Evolutionary conservation across 1,140 invertebrate species (phyloP).

Genomic region (Eubasilissa regina): DNA sequence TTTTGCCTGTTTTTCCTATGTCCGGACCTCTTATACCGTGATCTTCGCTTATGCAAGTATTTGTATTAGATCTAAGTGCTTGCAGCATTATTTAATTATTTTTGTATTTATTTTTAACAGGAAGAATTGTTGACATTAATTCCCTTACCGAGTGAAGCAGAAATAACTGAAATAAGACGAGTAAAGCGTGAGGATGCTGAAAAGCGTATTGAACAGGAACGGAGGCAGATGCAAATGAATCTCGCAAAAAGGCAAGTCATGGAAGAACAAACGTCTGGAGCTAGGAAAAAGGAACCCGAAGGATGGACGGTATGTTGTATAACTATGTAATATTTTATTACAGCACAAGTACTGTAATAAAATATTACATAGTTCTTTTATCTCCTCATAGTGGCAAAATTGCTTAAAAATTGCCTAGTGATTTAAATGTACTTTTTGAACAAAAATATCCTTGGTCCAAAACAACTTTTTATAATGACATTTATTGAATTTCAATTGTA

Average conservation of each 20-base stretch:
- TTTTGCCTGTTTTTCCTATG: too few species aligned
- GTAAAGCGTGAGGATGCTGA: conserved; percentile 67
- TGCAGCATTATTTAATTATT: conserved; percentile 5
- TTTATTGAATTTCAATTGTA: too few species aligned
- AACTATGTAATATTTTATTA: not conserved
- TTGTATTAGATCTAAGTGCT: not conserved
- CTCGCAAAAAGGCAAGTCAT: conserved; percentile 50
- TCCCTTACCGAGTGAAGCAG: conserved; percentile 68
- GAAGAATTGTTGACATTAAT: conserved; percentile 67
- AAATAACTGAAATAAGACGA: conserved; percentile 67
- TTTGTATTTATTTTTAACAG: conserved; percentile 58
- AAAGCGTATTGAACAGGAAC: conserved; percentile 66
- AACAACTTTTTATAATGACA: too few species aligned
- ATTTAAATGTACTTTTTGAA: too few species aligned
- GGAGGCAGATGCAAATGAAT: conserved; percentile 63
- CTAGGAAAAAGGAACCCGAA: conserved; percentile 19
- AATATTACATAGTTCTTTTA: too few species aligned
- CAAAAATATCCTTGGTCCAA: too few species aligned
- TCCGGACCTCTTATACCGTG: too few species aligned
- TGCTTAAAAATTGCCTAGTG: too few species aligned
- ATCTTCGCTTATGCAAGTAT: not conserved
- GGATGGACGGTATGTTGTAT: conserved; percentile 48
- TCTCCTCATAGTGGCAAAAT: too few species aligned
- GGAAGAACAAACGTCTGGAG: conserved; percentile 27
- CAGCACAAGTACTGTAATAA: too few species aligned